A percentile compares a stretch with the other conserved stretches of the same genome.
Conservation (phyloP, 2,888 invertebrate genomes). For the Congeria kusceri region DNA sequence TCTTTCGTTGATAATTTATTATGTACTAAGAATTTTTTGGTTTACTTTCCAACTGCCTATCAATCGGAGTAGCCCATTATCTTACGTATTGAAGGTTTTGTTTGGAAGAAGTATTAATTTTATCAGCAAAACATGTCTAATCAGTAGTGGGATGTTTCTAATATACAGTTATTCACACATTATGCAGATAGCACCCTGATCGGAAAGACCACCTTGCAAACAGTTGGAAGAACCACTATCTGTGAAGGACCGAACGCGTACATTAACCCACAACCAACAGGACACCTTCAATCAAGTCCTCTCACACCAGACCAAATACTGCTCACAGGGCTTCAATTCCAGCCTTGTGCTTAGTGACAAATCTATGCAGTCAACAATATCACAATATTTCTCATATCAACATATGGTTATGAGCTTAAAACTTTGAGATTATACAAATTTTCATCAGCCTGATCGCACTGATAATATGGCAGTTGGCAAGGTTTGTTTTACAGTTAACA, state of each 20-base stretch:
- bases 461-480: constrained; percentile 50
- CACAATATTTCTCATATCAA: constrained; percentile 56
- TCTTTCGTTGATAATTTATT: too few relatives aligned
- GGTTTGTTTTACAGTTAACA: constrained; percentile 41
- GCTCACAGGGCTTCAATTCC: neutral
- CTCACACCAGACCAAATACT: neutral
- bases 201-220: neutral
- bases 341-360: constrained; percentile 58
- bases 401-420: constrained; percentile 63
- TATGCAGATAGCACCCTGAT: constrained; percentile 21
- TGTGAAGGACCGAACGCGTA: constrained; percentile 11
- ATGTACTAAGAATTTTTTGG: too few relatives aligned
- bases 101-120: constrained; percentile 35
- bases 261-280: constrained; percentile 23
- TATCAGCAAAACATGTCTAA: constrained; percentile 54
- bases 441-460: constrained; percentile 44
- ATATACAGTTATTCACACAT: constrained; percentile 39
- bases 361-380: constrained; percentile 62
- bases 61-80: neutral
- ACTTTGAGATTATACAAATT: constrained; percentile 45
- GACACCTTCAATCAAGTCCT: neutral
- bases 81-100: constrained; percentile 20
- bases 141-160: constrained; percentile 26
- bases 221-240: constrained; percentile 13
- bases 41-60: too few relatives aligned